A percentile compares a stretch with the other conserved stretches of the same genome.
Evolutionary conservation across 2,888 invertebrate genomes (phyloP).

Genomic region (Conus canariensis): DNA sequence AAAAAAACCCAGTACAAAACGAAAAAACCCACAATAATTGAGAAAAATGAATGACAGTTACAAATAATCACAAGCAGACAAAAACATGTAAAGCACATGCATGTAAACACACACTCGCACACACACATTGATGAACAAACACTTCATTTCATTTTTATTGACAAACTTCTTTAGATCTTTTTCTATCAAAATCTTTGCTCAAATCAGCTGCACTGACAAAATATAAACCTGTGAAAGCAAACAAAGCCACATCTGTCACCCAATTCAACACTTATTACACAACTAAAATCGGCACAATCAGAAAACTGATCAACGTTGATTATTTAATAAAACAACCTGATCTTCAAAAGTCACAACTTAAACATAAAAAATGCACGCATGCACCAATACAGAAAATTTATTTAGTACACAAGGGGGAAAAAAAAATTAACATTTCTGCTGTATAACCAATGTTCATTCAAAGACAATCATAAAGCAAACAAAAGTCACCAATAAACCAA

Average conservation of each 20-base stretch:
- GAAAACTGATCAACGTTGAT: background rate
- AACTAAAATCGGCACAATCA: background rate
- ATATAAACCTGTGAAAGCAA: background rate
- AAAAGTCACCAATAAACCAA: background rate
- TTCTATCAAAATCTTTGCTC: constrained; percentile 15
- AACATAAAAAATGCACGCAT: background rate
- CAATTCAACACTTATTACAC: background rate
- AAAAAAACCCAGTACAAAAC: too few species aligned
- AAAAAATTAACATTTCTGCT: background rate
- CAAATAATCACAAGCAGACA: too few species aligned
- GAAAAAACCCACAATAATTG: too few species aligned
- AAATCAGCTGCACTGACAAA: constrained; percentile 14
- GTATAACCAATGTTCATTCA: constrained; percentile 3
- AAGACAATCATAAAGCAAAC: background rate
- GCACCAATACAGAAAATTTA: background rate
- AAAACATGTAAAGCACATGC: too few species aligned
- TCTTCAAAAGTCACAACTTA: background rate
- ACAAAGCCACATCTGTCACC: background rate
- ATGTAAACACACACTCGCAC: background rate
- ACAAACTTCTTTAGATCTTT: background rate
- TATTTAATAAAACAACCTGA: background rate
- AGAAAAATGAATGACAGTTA: too few species aligned
- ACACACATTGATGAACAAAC: background rate
- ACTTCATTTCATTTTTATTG: constrained; percentile 11
- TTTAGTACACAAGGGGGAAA: background rate